Conservation (phyloP, 2,113 vertebrate species). For the Spheniscus mendiculus region DNA sequence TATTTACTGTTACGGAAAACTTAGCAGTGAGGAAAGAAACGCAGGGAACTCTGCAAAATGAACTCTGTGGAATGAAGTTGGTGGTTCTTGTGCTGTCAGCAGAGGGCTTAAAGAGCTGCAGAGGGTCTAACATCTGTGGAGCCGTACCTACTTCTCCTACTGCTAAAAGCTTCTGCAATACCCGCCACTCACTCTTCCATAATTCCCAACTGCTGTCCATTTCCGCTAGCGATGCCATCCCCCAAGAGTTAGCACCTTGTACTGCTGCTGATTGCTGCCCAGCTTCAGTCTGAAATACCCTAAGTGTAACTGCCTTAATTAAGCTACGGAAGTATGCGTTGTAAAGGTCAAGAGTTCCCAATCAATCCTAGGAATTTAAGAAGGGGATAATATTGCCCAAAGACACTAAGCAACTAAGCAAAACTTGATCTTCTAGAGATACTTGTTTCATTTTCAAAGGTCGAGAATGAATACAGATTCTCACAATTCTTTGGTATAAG, state of each 20-base stretch:
- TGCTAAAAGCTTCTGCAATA: background rate
- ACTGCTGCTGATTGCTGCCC: background rate
- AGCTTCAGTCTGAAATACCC: constrained; percentile 5
- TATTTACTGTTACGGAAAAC: background rate
- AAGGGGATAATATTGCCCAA: constrained; percentile 50
- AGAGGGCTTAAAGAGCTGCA: constrained; percentile 48
- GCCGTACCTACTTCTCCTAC: background rate
- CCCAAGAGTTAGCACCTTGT: background rate
- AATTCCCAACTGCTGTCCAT: background rate
- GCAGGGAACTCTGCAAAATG: background rate
- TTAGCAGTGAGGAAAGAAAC: background rate
- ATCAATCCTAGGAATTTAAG: constrained; percentile 54
- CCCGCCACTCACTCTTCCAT: background rate
- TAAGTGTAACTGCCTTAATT: background rate
- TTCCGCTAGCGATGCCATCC: background rate
- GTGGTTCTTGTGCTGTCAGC: constrained; percentile 3
- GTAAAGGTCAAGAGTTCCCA: constrained; percentile 62
- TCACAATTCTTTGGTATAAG: background rate
- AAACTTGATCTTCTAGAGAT: constrained; percentile 47
- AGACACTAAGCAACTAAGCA: constrained; percentile 30
- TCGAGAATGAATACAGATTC: constrained; percentile 2
- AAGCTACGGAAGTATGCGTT: background rate
- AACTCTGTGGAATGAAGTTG: background rate
- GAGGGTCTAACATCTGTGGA: background rate
- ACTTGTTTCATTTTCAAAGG: constrained; percentile 51